phyloP scores from a whole-genome alignment of 2,888 invertebrate species.

The Oscheius onirici region DNA sequence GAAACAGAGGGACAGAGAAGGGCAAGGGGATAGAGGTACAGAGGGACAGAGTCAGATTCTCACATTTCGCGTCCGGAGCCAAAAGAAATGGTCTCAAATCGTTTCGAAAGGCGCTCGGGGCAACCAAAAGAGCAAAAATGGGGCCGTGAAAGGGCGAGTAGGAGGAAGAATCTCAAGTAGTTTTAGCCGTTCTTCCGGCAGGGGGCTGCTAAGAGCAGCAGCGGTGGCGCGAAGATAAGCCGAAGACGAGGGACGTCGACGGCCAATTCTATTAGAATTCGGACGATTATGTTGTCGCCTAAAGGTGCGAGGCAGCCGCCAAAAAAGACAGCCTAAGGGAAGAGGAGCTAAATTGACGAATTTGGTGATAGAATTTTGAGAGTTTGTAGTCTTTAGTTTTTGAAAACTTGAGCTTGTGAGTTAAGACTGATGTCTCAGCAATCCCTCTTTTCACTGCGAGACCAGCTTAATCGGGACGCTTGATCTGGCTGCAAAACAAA shows the following conservation, averaged over 20 bases:
- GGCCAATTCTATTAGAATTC: slow-evolving; percentile 31
- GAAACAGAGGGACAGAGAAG: not conserved
- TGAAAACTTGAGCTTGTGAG: not conserved
- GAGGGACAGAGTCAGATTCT: too few relatives aligned
- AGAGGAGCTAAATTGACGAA: not conserved
- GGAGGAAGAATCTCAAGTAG: slow-evolving; percentile 11
- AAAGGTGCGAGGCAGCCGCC: slow-evolving; percentile 7
- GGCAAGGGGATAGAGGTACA: too few relatives aligned
- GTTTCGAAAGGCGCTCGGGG: too few relatives aligned
- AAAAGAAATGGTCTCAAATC: too few relatives aligned
- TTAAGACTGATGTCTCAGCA: not conserved
- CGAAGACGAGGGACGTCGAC: slow-evolving; percentile 4
- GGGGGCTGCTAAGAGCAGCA: not conserved
- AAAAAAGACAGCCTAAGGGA: not conserved
- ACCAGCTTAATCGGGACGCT: not conserved
- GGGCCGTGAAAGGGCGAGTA: not conserved
- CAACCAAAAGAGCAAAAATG: slow-evolving; percentile 1
- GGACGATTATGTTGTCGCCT: slow-evolving; percentile 31
- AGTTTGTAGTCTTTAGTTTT: not conserved
- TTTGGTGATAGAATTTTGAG: not conserved
- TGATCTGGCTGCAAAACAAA: slow-evolving; percentile 14
- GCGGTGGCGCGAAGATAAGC: slow-evolving; percentile 18
- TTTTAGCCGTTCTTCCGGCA: slow-evolving; percentile 3
- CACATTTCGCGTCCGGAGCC: too few relatives aligned
- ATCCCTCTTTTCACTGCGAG: not conserved